These are phyloP conservation scores for Hypomecis punctinalis DNA, from an alignment of 2,888 invertebrate species.

Conservation along the genomic window DNA sequence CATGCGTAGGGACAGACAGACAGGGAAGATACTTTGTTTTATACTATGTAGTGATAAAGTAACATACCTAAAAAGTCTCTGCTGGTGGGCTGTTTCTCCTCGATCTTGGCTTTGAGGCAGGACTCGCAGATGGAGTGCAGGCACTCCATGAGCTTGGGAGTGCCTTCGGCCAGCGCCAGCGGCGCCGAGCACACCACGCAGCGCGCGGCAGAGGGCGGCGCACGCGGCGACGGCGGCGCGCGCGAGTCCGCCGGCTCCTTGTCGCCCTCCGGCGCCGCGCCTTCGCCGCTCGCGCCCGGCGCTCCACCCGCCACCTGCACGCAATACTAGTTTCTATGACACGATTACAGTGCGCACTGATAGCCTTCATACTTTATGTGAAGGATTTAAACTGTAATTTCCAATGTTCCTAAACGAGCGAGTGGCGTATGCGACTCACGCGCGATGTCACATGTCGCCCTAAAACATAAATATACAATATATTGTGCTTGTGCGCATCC, in stretches of 20 bases:
- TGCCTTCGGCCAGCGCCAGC: slow-evolving; percentile 71
- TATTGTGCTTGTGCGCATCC: no score
- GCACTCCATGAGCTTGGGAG: slow-evolving; percentile 94
- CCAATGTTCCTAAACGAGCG: no score
- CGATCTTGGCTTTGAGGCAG: slow-evolving; percentile 89
- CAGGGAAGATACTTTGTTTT: no score
- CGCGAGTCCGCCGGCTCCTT: slow-evolving; percentile 70
- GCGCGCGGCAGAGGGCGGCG: slow-evolving; percentile 68
- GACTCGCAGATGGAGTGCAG: slow-evolving; percentile 93
- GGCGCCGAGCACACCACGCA: slow-evolving; percentile 81
- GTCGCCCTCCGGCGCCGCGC: slow-evolving; percentile 23
- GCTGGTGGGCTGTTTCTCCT: slow-evolving; percentile 69
- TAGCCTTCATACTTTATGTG: no score
- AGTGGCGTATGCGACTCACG: no score
- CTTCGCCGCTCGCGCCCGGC: slow-evolving; percentile 32
- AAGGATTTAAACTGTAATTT: no score
- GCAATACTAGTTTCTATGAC: neutral
- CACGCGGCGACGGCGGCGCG: slow-evolving; percentile 65
- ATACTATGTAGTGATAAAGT: no score
- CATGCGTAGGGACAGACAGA: no score
- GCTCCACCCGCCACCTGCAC: slow-evolving; percentile 28
- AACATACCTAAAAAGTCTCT: slow-evolving; percentile 71
- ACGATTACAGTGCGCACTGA: no score
- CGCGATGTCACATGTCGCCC: no score
- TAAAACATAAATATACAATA: no score